phyloP scores from a whole-genome alignment of 2,797 vertebrate genomes.

The Emydoidea blandingii region DNA sequence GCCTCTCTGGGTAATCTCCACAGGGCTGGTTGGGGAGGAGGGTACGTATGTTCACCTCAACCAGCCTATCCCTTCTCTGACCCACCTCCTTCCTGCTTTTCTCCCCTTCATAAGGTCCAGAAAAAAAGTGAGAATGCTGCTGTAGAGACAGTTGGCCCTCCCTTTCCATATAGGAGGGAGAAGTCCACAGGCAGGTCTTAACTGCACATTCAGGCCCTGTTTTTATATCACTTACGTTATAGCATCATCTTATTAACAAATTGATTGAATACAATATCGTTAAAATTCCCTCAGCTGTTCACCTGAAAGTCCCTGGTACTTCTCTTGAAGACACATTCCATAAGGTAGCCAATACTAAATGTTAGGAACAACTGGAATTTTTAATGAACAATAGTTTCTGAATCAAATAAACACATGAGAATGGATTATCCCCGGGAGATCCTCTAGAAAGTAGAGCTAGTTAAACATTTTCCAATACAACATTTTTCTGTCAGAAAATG shows the following conservation, averaged over 20 bases:
- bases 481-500: not conserved
- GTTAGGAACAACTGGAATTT: not conserved
- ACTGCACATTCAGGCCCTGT: not conserved
- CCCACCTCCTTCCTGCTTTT: not conserved
- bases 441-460: not conserved
- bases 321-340: not conserved
- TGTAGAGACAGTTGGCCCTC: not conserved
- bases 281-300: not conserved
- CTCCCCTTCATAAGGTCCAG: not conserved
- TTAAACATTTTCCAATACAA: not conserved
- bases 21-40: not conserved
- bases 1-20: not conserved
- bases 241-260: not conserved
- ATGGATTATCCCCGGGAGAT: not conserved
- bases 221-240: not conserved
- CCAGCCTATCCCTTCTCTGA: not conserved
- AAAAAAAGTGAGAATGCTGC: not conserved
- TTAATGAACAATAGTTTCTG: constrained; percentile 10
- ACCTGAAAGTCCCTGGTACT: not conserved
- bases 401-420: not conserved
- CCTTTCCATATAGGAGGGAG: not conserved
- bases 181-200: not conserved
- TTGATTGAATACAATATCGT: not conserved
- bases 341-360: not conserved
- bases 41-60: not conserved